These are phyloP conservation scores for Mormyrus proboscirostris DNA, from an alignment of 2,797 vertebrate species.

Conservation along the genomic window DNA sequence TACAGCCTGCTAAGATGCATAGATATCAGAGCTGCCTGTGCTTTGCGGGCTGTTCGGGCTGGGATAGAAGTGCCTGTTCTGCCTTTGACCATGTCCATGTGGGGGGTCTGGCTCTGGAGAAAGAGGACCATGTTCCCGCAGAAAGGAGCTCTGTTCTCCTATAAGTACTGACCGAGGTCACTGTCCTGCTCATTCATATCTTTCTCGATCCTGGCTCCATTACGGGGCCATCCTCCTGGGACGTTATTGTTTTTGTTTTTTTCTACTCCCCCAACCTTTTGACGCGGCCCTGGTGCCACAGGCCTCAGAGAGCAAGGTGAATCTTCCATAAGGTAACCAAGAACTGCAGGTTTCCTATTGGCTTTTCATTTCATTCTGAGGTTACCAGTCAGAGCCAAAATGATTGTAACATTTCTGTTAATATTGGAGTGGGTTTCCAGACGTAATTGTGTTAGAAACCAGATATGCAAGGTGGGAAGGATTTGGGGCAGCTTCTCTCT, in stretches of 20 bases:
- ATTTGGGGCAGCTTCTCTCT: not conserved
- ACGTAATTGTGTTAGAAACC: not conserved
- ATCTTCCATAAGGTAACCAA: not conserved
- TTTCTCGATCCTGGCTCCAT: not conserved
- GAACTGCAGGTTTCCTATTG: not conserved
- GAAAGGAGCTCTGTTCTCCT: not conserved
- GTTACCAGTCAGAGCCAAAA: not conserved
- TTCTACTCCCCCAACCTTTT: not conserved
- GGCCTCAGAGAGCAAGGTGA: not conserved
- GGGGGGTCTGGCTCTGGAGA: not conserved
- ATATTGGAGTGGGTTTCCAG: not conserved
- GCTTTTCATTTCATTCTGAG: not conserved
- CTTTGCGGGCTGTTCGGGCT: not conserved
- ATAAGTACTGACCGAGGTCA: not conserved
- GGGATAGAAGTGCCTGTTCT: not conserved
- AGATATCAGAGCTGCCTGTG: not conserved
- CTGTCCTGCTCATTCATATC: not conserved
- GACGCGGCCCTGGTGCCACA: not conserved
- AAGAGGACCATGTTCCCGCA: not conserved
- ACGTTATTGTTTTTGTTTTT: not conserved
- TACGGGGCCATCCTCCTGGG: not conserved
- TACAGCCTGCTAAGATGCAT: not conserved
- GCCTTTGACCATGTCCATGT: not conserved
- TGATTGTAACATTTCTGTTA: not conserved
- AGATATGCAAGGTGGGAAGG: not conserved